Base-by-base conservation (phyloP, 2,113 vertebrate genomes). In the Chiloscyllium plagiosum region DNA sequence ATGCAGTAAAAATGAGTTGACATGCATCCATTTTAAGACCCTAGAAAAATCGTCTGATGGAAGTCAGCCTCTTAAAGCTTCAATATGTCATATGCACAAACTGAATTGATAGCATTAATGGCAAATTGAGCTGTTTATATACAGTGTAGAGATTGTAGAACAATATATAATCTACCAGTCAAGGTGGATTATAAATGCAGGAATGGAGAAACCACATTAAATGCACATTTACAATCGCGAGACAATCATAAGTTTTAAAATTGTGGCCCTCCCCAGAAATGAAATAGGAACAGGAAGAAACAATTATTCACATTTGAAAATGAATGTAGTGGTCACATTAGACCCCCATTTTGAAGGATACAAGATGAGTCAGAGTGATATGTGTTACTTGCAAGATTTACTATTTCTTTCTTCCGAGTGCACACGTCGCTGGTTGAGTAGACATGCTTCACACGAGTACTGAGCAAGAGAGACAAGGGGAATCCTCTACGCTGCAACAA, bases 1-100 rank as follows among this genome's bases (percentile, higher is more conserved):
- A n/a, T 95, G 26, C 10, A 52, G 94, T 69, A 47, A 26, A 94
- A 93, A 50, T 95, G 3, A 17, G 12, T 70, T 76, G 69, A 72
- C 69, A 95, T 52, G 13, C 94, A 95, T 13, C 68, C 94, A 95
- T 76, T 95, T 95, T 95, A 95, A 29, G 69, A 19, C 69, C 42
- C 26, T 76, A 24, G 7, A 47, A 47, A 95, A 72, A 72, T 72
- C 10, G 33, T 50, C 68, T 26, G 37, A 72, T 95, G 50, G 68
- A 76, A 95, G 42, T 52, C 24, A 42, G 69, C 24, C 68, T 72
- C 94, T 90, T 90, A 95, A 72, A 72, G 68, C 68, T 76, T 26
- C 69, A 29, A 95, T 50, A 13, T 52, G 42, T 26, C 42, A 50
- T 10, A 15, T 52, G 42, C 66, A 69, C 66, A 42, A 5, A 68